Evolutionary conservation across 2,888 invertebrate genomes (phyloP).

Genomic region (Dermolepida albohirtum): DNA sequence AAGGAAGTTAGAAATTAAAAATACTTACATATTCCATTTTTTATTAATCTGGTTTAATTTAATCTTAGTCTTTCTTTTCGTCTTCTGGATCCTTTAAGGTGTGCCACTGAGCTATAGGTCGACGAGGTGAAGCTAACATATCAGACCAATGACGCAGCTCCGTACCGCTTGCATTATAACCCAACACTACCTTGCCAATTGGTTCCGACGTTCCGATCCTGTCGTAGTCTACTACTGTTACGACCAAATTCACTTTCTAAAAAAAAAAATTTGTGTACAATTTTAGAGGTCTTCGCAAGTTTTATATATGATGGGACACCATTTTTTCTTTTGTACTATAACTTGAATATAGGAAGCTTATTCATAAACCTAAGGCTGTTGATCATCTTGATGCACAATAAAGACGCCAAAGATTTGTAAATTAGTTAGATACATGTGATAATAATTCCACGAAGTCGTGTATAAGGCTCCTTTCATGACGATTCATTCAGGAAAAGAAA

Average conservation of each 20-base stretch:
- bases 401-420: no score
- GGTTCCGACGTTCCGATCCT: conserved; percentile 99
- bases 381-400: no score
- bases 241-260: conserved; percentile 98
- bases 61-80: conserved; percentile 83
- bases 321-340: no score
- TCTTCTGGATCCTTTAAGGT: conserved; percentile 98
- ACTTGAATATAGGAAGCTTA: no score
- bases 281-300: no score
- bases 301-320: no score
- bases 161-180: conserved; percentile 97
- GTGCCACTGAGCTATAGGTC: conserved; percentile 99
- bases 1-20: conserved; percentile 1
- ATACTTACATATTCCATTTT: conserved; percentile 13
- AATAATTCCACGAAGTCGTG: no score
- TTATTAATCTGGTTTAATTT: conserved; percentile 26
- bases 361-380: no score
- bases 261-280: conserved; percentile 15
- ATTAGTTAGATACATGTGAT: no score
- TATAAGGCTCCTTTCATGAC: no score
- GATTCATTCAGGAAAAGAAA: no score
- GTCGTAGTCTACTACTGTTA: conserved; percentile 99
- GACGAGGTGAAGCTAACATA: conserved; percentile 98
- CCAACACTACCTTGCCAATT: conserved; percentile 96
- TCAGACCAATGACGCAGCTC: conserved; percentile 99